These are phyloP conservation scores for Zaprionus africanus DNA, from an alignment of 1,140 invertebrate genomes.

Conservation along the genomic window DNA sequence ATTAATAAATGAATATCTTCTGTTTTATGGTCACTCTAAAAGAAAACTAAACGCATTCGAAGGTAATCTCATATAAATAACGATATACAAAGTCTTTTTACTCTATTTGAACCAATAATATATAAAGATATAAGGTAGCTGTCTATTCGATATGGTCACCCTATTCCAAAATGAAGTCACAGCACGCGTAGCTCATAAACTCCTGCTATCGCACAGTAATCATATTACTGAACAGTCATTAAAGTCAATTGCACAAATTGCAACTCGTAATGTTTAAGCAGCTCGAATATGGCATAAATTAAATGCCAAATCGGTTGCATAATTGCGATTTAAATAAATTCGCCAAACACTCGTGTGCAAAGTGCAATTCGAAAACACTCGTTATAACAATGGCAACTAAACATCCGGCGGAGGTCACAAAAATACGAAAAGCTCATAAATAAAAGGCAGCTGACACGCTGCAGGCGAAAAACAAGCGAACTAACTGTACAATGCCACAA, in stretches of 20 bases:
- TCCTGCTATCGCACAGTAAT: background rate
- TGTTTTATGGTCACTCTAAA: too few relatives aligned
- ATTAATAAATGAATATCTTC: too few relatives aligned
- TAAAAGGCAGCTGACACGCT: conserved; percentile 61
- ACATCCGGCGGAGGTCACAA: conserved; percentile 75
- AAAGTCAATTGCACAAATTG: conserved; percentile 8
- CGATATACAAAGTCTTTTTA: too few relatives aligned
- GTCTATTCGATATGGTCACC: background rate
- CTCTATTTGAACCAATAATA: too few relatives aligned
- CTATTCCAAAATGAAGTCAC: background rate
- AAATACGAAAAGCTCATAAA: conserved; percentile 66
- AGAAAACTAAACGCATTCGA: too few relatives aligned
- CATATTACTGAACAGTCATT: conserved; percentile 11
- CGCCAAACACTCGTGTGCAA: conserved; percentile 49
- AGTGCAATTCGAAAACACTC: conserved; percentile 23
- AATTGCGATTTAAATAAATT: conserved; percentile 53
- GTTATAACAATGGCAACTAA: conserved; percentile 67
- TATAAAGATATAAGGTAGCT: too few relatives aligned
- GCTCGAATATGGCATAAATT: conserved; percentile 52
- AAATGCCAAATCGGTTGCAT: conserved; percentile 59
- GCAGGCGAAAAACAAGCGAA: conserved; percentile 46
- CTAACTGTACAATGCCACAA: conserved; percentile 42
- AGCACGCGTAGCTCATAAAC: background rate
- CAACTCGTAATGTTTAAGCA: conserved; percentile 24
- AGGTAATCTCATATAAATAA: too few relatives aligned